phyloP scores from a whole-genome alignment of 2,888 invertebrate genomes.

The Halictus quadricinctus region DNA sequence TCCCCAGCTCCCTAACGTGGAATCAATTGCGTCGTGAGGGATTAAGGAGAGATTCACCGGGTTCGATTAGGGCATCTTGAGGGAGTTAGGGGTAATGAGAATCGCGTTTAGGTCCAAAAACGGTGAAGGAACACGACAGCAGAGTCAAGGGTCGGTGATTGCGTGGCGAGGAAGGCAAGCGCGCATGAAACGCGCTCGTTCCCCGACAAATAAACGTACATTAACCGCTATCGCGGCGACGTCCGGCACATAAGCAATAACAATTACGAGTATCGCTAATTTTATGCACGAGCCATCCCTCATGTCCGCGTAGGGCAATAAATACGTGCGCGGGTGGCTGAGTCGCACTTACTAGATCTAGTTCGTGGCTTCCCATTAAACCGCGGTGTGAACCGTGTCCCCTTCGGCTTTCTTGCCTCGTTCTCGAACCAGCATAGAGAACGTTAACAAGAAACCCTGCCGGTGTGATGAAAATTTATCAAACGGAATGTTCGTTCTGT shows the following conservation, averaged over 20 bases:
- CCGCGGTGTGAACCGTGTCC: slow-evolving; percentile 78
- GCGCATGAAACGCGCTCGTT: slow-evolving; percentile 62
- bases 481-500: neutral
- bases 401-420: slow-evolving; percentile 51
- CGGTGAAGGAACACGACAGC: neutral
- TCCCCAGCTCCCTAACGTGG: too few relatives aligned
- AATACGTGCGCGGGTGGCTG: slow-evolving; percentile 68
- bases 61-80: neutral
- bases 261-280: slow-evolving; percentile 77
- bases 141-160: slow-evolving; percentile 36
- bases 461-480: neutral
- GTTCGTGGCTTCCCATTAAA: slow-evolving; percentile 77
- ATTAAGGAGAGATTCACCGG: too few relatives aligned
- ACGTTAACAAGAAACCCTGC: slow-evolving; percentile 28
- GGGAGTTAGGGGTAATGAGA: neutral
- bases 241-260: slow-evolving; percentile 76
- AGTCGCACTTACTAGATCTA: slow-evolving; percentile 73
- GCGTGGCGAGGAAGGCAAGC: slow-evolving; percentile 62
- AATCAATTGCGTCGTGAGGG: too few relatives aligned
- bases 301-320: slow-evolving; percentile 72
- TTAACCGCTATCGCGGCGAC: slow-evolving; percentile 62
- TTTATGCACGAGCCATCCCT: slow-evolving; percentile 78
- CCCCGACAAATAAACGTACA: slow-evolving; percentile 52
- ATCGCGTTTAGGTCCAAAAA: slow-evolving; percentile 1
- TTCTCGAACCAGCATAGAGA: slow-evolving; percentile 16